Evolutionary conservation across 1,140 invertebrate genomes (phyloP), one percentile per base, ranked within the genome.

Genomic region (Neotoxoptera formosana): DNA sequence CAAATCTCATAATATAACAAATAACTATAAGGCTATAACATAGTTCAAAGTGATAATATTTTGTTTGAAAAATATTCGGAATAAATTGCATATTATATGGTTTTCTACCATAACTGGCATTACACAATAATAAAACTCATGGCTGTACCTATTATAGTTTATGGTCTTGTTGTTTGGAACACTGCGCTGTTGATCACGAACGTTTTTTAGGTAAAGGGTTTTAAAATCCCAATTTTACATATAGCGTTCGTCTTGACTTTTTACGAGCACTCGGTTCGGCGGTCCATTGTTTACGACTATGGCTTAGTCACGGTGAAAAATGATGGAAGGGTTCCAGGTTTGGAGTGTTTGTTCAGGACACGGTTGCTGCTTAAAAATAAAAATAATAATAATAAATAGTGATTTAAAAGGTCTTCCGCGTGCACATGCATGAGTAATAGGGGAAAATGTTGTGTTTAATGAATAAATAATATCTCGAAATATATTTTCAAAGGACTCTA

Each of bases 271-370:
- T 84, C 41, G n/a, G 81, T 56, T 67, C 48, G 81, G 34, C 8
- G 47, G 81, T 51, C 51, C 81, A 93, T 93, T 93, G 81, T 93
- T 84, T 93, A 53, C 81, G 91, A 25, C 47, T 34, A 86, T 93
- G 48, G 81, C 81, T 93, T 93, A 93, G 91, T 93, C 91, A 93
- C 30, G 81, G 81, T 86, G 48, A 86, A 93, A 92, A 93, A 93
- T 86, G 34, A 93, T 45, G n/a, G 17, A 93, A 93, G 81, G 91
- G 91, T 92, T 83, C 90, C 34, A n/a, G n/a, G 67, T 93, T 93
- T 92, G 34, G n/a, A 86, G 91, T 93, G 91, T 93, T 93, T 93
- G 81, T 93, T 93, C 91, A 93, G 91, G 91, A 93, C 81, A 23
- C n/a, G 48, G 48, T 47, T 84, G 91, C 8, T 84, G 34, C 48